Base-by-base conservation (phyloP, 2,113 vertebrate species). In the Nerophis ophidion region DNA sequence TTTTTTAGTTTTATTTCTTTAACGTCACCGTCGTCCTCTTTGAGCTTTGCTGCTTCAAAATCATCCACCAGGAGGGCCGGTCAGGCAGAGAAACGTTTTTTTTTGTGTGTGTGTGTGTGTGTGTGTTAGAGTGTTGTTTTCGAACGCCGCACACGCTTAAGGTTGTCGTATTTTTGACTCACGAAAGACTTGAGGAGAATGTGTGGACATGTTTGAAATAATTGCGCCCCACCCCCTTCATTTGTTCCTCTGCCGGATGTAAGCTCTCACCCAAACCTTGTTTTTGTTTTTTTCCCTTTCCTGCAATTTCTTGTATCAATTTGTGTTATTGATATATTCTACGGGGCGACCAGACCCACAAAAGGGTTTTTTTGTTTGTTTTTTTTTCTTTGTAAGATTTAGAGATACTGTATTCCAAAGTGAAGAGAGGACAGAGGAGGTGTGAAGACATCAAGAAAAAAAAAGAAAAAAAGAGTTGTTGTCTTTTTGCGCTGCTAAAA, bases 401-500 rank as follows among this genome's bases (percentile, higher is more conserved):
- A 91, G 87, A 90, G 89, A 89, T 91, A 91, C 86, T 90, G 88
- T 90, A 92, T 93, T 90, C 93, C 90, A 91, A 93, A 92, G 93
- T 84, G 90, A 73, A 91, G 89, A 84, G 82, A 75, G 89, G 81
- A 90, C 83, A 75, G 91, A 89, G 85, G 91, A 89, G 87, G 89
- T 91, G 90, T 91, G 91, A 92, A 91, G 91, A 90, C 81, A 77
- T 91, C 89, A 91, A 91, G 81, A 86, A 80, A 82, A 86, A 92
- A 92, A 86, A 90, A 36, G 82, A 91, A 86, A 91, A 88, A 90
- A 91, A 86, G 80, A 85, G 82, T 81, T 84, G 64, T 74, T 88
- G 82, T 84, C 91, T 88, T 92, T 94, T 95, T 95, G 91, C 93
- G 96, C 96, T 98, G 95, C 96, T 98, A 98, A 93, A 94, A 95